These are phyloP conservation scores for Tachina lurida DNA, from an alignment of 2,888 invertebrate genomes.

Conservation along the genomic window DNA sequence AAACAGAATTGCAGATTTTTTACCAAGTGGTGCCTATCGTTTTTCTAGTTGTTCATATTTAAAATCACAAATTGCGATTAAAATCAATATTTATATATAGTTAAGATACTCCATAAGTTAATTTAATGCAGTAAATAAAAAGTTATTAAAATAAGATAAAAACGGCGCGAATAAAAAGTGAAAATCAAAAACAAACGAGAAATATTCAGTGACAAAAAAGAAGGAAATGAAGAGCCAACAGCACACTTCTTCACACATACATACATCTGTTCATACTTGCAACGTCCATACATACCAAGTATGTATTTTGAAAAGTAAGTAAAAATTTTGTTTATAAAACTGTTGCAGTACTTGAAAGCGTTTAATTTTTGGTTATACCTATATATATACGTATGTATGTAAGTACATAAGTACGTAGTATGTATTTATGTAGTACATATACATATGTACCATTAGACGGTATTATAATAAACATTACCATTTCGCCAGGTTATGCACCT, in stretches of 20 bases:
- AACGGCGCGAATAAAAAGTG: constrained; percentile 33
- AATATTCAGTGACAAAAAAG: not conserved
- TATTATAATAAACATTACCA: too few relatives aligned
- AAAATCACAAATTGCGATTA: constrained; percentile 44
- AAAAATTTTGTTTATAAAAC: not conserved
- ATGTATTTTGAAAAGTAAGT: too few relatives aligned
- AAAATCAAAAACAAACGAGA: not conserved
- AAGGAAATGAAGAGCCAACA: not conserved
- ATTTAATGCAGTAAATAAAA: constrained; percentile 17
- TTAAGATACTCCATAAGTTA: constrained; percentile 27
- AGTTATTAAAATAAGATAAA: constrained; percentile 31
- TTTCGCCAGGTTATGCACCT: too few relatives aligned
- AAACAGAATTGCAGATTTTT: not conserved
- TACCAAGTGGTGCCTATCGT: not conserved
- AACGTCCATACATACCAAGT: not conserved
- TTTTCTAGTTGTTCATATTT: constrained; percentile 37
- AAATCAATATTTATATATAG: constrained; percentile 11
- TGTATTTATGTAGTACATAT: too few relatives aligned
- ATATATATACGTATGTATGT: not conserved
- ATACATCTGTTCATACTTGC: not conserved
- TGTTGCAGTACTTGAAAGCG: too few relatives aligned
- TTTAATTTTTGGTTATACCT: not conserved
- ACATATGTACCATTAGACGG: too few relatives aligned
- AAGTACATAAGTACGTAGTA: too few relatives aligned
- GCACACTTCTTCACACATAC: not conserved